Conservation (phyloP, 2,797 vertebrate genomes). For the Epinephelus awoara region DNA sequence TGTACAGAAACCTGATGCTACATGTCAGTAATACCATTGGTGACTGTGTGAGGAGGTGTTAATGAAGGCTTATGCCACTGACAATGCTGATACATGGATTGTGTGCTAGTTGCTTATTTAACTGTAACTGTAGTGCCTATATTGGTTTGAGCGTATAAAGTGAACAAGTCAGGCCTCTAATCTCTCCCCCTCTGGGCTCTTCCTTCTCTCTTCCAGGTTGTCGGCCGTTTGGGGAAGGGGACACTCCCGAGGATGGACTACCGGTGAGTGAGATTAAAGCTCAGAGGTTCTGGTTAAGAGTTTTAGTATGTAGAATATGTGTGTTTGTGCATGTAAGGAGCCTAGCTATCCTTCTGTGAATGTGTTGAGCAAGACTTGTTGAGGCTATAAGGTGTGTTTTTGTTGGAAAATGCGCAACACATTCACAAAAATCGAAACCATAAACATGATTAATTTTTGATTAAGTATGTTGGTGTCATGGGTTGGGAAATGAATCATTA, state of each 20-base stretch:
- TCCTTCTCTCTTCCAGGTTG: conserved; percentile 85
- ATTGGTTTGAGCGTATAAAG: neutral
- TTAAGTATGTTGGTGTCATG: neutral
- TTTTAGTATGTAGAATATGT: neutral
- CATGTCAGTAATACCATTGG: no score
- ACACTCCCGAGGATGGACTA: conserved; percentile 90
- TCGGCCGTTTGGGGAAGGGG: conserved; percentile 89
- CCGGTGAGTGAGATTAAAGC: conserved; percentile 87
- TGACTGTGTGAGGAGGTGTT: conserved; percentile 6
- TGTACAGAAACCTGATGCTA: no score
- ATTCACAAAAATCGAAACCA: no score
- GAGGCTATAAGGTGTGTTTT: neutral
- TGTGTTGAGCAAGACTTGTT: neutral
- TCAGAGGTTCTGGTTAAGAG: neutral
- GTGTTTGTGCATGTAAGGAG: neutral
- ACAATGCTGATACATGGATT: neutral
- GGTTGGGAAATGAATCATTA: neutral
- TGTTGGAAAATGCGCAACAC: neutral
- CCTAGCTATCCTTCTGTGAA: neutral
- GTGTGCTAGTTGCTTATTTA: neutral
- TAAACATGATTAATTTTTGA: neutral
- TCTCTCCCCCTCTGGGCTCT: neutral
- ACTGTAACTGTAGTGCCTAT: neutral
- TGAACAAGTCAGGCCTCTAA: conserved; percentile 1
- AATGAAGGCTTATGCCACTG: neutral